Evolutionary conservation across 2,888 invertebrate genomes (phyloP), one percentile per base, ranked within the genome.

Genomic region (Trichogramma dendrolimi): DNA sequence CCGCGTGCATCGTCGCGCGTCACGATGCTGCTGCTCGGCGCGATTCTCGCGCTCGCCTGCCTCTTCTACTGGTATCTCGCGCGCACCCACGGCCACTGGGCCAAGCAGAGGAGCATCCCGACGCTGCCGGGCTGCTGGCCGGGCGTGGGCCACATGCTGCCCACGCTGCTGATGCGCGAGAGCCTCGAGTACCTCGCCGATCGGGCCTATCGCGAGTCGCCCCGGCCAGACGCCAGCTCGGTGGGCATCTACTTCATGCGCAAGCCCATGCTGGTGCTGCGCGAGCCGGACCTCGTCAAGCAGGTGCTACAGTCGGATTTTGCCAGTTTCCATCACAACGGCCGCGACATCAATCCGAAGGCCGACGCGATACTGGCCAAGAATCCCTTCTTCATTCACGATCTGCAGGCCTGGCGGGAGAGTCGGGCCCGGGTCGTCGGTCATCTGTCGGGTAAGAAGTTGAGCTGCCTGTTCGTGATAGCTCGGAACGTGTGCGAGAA

Each of bases 241-340:
- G 46, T 63, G n/a, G 66, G 64, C 3, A 58, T 67, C 48, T 64
- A 59, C n/a, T 56, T 59, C 11, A 4, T 64, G 2, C 60, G 50
- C 5, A 51, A 44, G 4, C 73, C 73, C 1, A 55, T 52, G 14
- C 56, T 75, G 1, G 27, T 75, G 6, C 4, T 74, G 0, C 66
- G 71, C 0, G 77, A 77, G 2, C 73, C 74, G 0, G 70, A 71
- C 40, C 7, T 76, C 1, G 64, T 73, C 1, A 75, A 76, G 47
- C 61, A 43, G 2, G 68, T 76, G 0, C 1, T 75, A 49, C 64
- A 70, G 7, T 72, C 67, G 1, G 70, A 71, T 44, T 77, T 75
- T 14, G 4, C 65, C 0, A 74, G 60, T 40, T 77, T 77, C 42
- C 62, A 70, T 1, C 56, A 66, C 0, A 77, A 75, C 44, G 58